Base-by-base conservation (phyloP, 2,797 vertebrate species). In the Vireo griseus region DNA sequence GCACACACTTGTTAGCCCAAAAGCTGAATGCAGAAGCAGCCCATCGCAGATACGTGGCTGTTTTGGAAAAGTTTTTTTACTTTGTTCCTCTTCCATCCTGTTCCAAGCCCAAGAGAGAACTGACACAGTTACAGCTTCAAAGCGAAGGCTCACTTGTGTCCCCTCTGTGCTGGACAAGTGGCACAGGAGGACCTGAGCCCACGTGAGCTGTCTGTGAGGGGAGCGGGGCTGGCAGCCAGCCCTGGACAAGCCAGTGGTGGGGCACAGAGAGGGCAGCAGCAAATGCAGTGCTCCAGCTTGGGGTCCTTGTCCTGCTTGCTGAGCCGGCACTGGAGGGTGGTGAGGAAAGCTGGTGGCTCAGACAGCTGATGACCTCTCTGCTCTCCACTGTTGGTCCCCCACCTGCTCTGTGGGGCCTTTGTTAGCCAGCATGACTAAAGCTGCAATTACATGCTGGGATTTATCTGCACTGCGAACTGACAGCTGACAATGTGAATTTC, bases 201-300 rank as follows among this genome's bases (percentile, higher is more conserved):
- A 12, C 0, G 15, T 16, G 55, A 35, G 19, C 52, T 33, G 20
- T 25, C 42, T 1, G 1, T 0, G 5, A 83, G 21, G 29, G 40
- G 12, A 80, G 21, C 25, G 57, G 45, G 28, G 16, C 9, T 16
- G 29, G 39, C 55, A 71, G 42, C 13, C 9, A 10, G 19, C 11
- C 37, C 11, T 2, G 5, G 54, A 44, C 1, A 1, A 55, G 18
- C 6, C 0, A 2, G 0, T 9, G 16, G 1, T 44, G 42, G 42
- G 26, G 21, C 59, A 33, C 20, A 22, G 78, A 22, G 44, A 20
- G 24, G n/a, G 10, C 0, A 0, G 16, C 28, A 45, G 42, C 1
- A 6, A 78, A 9, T 0, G 0, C 6, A 28, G 18, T 0, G 0
- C 33, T 68, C 25, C 62, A 31, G 39, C 22, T 16, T 1, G 2